Conservation (phyloP, 2,113 vertebrate genomes). For the Psittacula cyanocephala region DNA sequence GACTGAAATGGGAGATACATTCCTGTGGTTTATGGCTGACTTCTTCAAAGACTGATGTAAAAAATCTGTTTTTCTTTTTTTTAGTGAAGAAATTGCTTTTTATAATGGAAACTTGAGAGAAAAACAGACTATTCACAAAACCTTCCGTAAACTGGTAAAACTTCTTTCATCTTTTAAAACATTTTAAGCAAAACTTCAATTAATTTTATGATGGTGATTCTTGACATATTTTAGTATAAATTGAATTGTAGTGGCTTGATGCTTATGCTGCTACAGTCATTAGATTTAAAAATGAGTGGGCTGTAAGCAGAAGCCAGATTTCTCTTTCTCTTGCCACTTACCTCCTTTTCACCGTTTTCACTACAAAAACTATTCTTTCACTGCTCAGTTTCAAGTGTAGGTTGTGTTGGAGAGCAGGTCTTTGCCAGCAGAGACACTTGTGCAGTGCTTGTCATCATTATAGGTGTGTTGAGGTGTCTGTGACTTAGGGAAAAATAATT, state of each 20-base stretch:
- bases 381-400: background rate
- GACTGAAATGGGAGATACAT: background rate
- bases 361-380: background rate
- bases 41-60: background rate
- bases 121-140: conserved; percentile 90
- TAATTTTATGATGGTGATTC: background rate
- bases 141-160: conserved; percentile 92
- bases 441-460: background rate
- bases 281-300: background rate
- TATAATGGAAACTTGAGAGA: conserved; percentile 95
- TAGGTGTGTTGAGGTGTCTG: background rate
- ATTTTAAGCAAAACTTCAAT: background rate
- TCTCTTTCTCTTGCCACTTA: background rate
- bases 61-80: background rate
- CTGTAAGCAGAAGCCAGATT: background rate
- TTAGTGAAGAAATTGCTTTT: conserved; percentile 98
- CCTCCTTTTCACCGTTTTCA: background rate
- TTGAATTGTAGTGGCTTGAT: background rate
- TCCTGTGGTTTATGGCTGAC: background rate
- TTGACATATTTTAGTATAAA: background rate
- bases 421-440: background rate
- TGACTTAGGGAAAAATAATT: background rate
- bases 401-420: background rate
- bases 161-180: background rate
- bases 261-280: background rate